Conservation (phyloP, 1,140 invertebrate genomes). For the Aricia agestis region DNA sequence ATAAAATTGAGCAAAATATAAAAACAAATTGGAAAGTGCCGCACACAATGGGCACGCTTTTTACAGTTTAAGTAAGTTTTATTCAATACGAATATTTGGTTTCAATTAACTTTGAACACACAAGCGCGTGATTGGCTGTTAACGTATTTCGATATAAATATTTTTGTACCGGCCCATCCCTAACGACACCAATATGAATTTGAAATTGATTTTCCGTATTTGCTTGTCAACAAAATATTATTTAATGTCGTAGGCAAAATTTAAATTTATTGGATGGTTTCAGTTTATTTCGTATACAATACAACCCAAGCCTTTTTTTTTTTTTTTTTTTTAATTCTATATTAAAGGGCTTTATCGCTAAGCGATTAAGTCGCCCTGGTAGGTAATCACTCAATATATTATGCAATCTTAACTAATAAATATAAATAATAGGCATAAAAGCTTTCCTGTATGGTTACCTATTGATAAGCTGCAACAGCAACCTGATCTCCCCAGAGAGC, state of each 20-base stretch:
- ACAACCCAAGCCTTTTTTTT: neutral
- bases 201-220: constrained; percentile 5
- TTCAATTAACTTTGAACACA: constrained; percentile 7
- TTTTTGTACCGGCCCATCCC: neutral
- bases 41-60: neutral
- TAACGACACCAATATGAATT: constrained; percentile 8
- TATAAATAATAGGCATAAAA: too few species aligned
- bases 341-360: too few species aligned
- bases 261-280: neutral
- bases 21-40: constrained; percentile 7
- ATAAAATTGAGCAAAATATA: neutral
- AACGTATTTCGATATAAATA: neutral
- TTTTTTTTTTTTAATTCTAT: too few species aligned
- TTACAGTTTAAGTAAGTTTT: constrained; percentile 14
- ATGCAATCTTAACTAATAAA: too few species aligned
- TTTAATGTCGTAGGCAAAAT: neutral
- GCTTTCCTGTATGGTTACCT: too few species aligned
- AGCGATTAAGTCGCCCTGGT: too few species aligned
- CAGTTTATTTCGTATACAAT: neutral
- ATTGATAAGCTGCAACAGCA: too few species aligned
- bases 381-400: too few species aligned
- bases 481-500: too few species aligned
- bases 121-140: neutral
- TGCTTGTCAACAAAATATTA: neutral
- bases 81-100: constrained; percentile 11